Conservation (phyloP, 2,797 vertebrate genomes). For the Ctenopoma multispine region DNA sequence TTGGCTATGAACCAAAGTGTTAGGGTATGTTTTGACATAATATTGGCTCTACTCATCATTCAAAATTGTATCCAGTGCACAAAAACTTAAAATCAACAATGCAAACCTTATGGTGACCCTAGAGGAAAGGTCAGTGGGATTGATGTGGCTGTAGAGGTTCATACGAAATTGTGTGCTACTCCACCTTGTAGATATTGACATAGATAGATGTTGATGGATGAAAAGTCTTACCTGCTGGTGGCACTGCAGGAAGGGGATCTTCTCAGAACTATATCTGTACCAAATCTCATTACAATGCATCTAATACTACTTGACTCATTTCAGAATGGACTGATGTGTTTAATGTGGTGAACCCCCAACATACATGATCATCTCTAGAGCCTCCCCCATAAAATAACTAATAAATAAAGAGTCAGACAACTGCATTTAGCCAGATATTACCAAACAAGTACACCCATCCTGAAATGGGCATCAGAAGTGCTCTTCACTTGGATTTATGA, state of each 20-base stretch:
- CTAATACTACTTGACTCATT: not conserved
- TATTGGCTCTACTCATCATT: too few species aligned
- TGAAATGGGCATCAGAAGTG: constrained; percentile 27
- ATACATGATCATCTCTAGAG: not conserved
- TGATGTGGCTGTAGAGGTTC: too few species aligned
- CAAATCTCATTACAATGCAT: not conserved
- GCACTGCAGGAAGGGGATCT: not conserved
- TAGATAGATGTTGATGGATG: not conserved
- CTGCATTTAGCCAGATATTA: constrained; percentile 3
- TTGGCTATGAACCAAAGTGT: too few species aligned
- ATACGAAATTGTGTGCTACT: too few species aligned
- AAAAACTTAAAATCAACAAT: too few species aligned
- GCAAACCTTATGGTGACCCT: too few species aligned
- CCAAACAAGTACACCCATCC: constrained; percentile 37
- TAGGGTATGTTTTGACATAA: too few species aligned
- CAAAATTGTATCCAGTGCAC: too few species aligned
- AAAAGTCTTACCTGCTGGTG: not conserved
- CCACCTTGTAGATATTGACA: too few species aligned
- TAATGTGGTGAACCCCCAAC: not conserved
- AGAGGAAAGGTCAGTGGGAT: not conserved
- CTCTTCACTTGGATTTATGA: constrained; percentile 47
- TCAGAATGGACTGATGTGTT: not conserved
- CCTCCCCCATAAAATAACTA: not conserved
- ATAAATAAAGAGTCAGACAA: not conserved
- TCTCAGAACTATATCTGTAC: not conserved